A percentile compares a stretch with the other conserved stretches of the same genome.
phyloP scores from a whole-genome alignment of 2,888 invertebrate genomes.

The Parnassius glacialis region DNA sequence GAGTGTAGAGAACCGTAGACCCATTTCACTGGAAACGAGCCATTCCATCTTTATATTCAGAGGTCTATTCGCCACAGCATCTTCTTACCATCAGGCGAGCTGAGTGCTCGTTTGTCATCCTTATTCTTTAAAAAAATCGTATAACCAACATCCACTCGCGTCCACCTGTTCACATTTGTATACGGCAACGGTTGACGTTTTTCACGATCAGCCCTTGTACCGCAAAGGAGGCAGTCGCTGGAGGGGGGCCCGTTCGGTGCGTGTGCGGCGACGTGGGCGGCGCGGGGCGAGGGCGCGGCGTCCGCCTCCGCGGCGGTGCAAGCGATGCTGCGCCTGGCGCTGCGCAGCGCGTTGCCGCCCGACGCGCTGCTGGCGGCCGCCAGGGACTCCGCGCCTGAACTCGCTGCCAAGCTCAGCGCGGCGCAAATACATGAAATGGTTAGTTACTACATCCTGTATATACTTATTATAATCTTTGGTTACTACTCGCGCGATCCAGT shows the following conservation, averaged over 20 bases:
- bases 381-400: conserved; percentile 91
- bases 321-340: conserved; percentile 77
- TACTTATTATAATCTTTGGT: no score
- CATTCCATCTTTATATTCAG: no score
- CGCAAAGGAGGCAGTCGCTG: conserved; percentile 83
- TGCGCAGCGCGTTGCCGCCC: conserved; percentile 81
- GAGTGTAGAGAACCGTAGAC: no score
- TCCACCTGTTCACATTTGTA: conserved; percentile 27
- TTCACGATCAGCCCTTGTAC: conserved; percentile 57
- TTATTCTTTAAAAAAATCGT: no score
- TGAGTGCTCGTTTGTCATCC: no score
- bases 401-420: conserved; percentile 86
- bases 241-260: conserved; percentile 82
- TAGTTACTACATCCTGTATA: conserved; percentile 40
- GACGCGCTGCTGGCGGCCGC: conserved; percentile 94
- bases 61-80: no score
- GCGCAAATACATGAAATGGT: conserved; percentile 94
- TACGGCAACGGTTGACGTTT: conserved; percentile 35
- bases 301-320: conserved; percentile 66
- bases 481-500: no score
- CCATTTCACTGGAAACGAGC: no score
- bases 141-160: conserved; percentile 16
- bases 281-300: conserved; percentile 76
- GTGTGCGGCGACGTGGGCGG: conserved; percentile 71
- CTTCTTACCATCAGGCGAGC: no score